Evolutionary conservation across 2,888 invertebrate genomes (phyloP), one percentile per base, ranked within the genome.

Genomic region (Tricholauxania praeusta): DNA sequence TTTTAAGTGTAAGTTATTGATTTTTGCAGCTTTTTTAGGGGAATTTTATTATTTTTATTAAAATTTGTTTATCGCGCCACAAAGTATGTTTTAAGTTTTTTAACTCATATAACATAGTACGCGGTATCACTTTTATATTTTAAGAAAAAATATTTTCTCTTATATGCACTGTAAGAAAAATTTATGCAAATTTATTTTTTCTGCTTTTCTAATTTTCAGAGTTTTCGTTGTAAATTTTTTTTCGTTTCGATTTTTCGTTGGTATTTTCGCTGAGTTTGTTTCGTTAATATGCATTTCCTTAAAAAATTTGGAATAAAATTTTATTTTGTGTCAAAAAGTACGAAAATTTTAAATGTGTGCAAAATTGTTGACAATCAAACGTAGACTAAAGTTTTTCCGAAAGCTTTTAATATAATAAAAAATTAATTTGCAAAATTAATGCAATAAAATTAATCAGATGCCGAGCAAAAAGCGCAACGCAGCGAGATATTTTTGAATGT

Each of bases 251-350:
- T 62, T 60, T 47, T 48, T 55, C 47, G 17, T 17, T 63, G 52
- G 49, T 14, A 15, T 49, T 49, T 49, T 64, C 28, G 64, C 19
- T 15, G 59, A 62, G 15, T 47, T 53, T 15, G 8, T 66, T 66
- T 66, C 66, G 53, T 66, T 66, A 51, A 22, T 65, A 65, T 49
- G 66, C 66, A 53, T 66, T 52, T 53, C 66, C 53, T 53, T 32
- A 19, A 48, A 14, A 19, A 39, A 17, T 63, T n/a, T 48, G 10
- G 32, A 62, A 3, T 4, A 17, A 62, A 39, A 39, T 22, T 55
- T 51, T 22, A 66, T 32, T 52, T 12, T 62, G 10, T 22, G 22
- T 14, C 47, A 57, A 68, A 8, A 64, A 64, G 19, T 6, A 22
- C 19, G 14, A 51, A n/a, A 66, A 39, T 19, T 53, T 57, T 47